phyloP scores from a whole-genome alignment of 2,113 vertebrate genomes.

The Psephotus haematonotus region DNA sequence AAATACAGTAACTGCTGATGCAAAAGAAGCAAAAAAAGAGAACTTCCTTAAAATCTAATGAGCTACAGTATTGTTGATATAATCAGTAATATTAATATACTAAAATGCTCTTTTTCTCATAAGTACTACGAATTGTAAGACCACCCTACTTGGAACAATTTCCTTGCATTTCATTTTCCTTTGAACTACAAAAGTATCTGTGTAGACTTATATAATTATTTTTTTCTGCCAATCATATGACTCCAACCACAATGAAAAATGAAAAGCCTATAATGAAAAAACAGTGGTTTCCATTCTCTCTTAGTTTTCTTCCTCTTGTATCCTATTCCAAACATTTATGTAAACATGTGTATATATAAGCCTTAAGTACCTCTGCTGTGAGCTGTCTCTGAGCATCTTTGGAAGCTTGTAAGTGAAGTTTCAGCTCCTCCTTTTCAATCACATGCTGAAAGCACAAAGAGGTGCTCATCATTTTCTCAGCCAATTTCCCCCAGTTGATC shows the following conservation, averaged over 20 bases:
- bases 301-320: neutral
- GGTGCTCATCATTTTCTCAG: neutral
- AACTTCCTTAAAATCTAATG: neutral
- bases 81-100: neutral
- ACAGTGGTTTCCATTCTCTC: neutral
- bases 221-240: neutral
- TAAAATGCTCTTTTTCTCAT: neutral
- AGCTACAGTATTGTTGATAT: neutral
- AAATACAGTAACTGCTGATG: neutral
- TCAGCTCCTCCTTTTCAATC: conserved; percentile 96
- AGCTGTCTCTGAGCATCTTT: conserved; percentile 96
- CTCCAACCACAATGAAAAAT: neutral
- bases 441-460: conserved; percentile 81
- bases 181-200: neutral
- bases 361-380: conserved; percentile 86
- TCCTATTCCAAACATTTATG: neutral
- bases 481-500: neutral
- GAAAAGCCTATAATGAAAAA: neutral
- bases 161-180: neutral
- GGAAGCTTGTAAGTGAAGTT: conserved; percentile 94
- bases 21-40: neutral
- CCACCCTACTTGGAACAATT: neutral
- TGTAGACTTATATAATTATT: neutral
- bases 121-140: neutral
- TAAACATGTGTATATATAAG: neutral